These are phyloP conservation scores for Acleris holmiana DNA, from an alignment of 2,888 invertebrate genomes.

Conservation along the genomic window DNA sequence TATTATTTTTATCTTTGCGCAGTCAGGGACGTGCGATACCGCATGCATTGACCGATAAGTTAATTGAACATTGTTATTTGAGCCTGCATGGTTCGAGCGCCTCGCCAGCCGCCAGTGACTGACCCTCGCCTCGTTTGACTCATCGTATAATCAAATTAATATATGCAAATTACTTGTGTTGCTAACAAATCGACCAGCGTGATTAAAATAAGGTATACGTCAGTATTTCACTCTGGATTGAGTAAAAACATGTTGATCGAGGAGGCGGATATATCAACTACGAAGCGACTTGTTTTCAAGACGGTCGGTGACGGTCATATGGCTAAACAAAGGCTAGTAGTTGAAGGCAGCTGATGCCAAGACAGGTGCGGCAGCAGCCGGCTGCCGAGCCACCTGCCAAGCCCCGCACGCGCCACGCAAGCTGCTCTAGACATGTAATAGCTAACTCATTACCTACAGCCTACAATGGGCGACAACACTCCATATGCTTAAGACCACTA, in stretches of 20 bases:
- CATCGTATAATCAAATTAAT: neutral
- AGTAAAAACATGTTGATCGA: slow-evolving; percentile 6
- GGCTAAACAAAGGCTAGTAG: slow-evolving; percentile 62
- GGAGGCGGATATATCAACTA: slow-evolving; percentile 36
- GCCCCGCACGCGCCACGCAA: slow-evolving; percentile 74
- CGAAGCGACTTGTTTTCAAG: slow-evolving; percentile 36
- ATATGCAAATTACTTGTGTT: neutral
- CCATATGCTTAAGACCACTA: slow-evolving; percentile 37
- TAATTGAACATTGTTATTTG: slow-evolving; percentile 32
- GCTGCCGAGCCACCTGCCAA: slow-evolving; percentile 67
- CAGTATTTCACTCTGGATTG: neutral
- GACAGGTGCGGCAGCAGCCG: slow-evolving; percentile 82
- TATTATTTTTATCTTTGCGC: slow-evolving; percentile 32
- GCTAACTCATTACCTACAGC: slow-evolving; percentile 26
- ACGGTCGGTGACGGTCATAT: slow-evolving; percentile 39
- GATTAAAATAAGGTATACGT: neutral
- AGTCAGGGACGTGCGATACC: slow-evolving; percentile 23
- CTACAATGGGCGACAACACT: slow-evolving; percentile 8
- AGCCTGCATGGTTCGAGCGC: slow-evolving; percentile 6
- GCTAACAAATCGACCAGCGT: neutral
- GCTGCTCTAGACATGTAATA: slow-evolving; percentile 58
- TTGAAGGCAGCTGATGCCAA: slow-evolving; percentile 72
- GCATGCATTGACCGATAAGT: slow-evolving; percentile 39
- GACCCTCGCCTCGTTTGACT: slow-evolving; percentile 6
- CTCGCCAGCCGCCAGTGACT: slow-evolving; percentile 10